Conservation (phyloP, 2,888 invertebrate genomes). For the Pseudoips prasinana region DNA sequence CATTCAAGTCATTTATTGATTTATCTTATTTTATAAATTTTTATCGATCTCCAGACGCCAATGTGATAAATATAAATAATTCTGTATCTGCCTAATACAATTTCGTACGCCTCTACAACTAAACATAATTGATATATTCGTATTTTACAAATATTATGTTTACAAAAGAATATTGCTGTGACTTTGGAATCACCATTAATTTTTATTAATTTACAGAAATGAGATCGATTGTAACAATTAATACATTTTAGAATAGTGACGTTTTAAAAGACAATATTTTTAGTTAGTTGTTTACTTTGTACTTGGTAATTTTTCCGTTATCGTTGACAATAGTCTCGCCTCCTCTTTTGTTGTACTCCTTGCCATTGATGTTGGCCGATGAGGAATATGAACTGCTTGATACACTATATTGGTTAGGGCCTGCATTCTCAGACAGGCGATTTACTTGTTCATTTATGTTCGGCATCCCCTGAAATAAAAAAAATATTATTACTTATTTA, state of each 20-base stretch:
- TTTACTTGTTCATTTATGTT: constrained; percentile 68
- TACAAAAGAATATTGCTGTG: too few species aligned
- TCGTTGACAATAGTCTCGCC: constrained; percentile 87
- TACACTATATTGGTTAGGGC: constrained; percentile 49
- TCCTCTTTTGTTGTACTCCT: constrained; percentile 73
- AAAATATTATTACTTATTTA: background rate
- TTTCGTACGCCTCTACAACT: too few species aligned
- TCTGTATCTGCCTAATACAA: too few species aligned
- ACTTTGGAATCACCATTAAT: too few species aligned
- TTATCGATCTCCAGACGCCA: too few species aligned
- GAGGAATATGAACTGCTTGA: constrained; percentile 84
- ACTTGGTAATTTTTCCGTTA: constrained; percentile 86
- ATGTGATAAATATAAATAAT: too few species aligned
- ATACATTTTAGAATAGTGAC: constrained; percentile 5
- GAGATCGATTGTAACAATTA: constrained; percentile 19
- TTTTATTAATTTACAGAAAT: constrained; percentile 3
- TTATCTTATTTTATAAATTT: constrained; percentile 12
- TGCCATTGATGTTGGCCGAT: constrained; percentile 83
- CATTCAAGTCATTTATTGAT: constrained; percentile 27
- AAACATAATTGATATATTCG: too few species aligned
- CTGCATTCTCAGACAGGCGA: constrained; percentile 26
- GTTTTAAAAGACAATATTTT: constrained; percentile 1
- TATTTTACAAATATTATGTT: too few species aligned
- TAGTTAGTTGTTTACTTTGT: constrained; percentile 68
- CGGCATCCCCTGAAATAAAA: constrained; percentile 57